Base-by-base conservation (phyloP, 2,888 invertebrate genomes). In the Ormyrus thymus region DNA sequence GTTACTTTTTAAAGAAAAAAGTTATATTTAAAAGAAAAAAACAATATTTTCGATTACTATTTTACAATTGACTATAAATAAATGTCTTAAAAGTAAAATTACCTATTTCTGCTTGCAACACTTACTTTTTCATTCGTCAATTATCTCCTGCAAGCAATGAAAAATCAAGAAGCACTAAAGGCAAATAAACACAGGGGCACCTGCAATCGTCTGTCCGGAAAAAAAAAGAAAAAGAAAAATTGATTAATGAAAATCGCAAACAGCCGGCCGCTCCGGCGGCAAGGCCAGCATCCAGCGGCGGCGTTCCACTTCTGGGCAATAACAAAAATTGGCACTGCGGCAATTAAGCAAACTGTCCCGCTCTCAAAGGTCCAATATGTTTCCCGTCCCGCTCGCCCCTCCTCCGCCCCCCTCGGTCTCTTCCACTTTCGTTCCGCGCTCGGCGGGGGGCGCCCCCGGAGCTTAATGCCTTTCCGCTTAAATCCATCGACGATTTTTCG, bases 331-430 rank as follows among this genome's bases (percentile, higher is more conserved):
- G 73, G 65, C 80, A 72, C 79, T 80, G 82, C 84, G 84, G 85
- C 87, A 87, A 87, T 89, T 88, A 87, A 87, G 86, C 85, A 84
- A 86, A 86, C 86, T 86, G 86, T 85, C 84, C 83, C 81, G 83
- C 85, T 86, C 86, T 87, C 85, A 86, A 87, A 87, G 84, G 86
- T 84, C 85, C 87, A 88, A 89, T 89, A 89, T 88, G 87, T 88
- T 88, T 86, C 84, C 85, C 78, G 81, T 78, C 82, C 59, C 11
- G 56, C 64, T 13, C 15, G 45, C 50, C 50, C 51, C 15, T 10
- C 50, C 29, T 1, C 29, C 9, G 50, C 4, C 29, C 15, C 65
- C 50, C 13, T 65, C 51, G 15, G 48, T 61, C 15, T 43, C n/a
- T 48, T 70, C 13, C 53, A 50, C 69, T 71, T 75, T 80, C 77